These are phyloP conservation scores for Zalophus californianus DNA, from an alignment of 2,797 vertebrate species.

Conservation along the genomic window DNA sequence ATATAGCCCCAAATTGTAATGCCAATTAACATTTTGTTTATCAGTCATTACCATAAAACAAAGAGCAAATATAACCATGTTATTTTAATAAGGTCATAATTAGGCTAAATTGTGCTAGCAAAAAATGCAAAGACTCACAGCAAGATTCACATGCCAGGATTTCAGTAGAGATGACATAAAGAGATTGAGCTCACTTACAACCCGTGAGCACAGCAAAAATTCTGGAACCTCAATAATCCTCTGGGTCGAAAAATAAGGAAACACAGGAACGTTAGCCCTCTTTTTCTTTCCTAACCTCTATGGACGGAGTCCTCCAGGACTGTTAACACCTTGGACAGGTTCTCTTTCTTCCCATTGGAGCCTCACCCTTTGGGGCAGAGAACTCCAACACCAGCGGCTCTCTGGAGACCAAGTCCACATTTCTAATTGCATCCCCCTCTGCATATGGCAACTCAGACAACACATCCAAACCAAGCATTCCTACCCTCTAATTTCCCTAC, in stretches of 20 bases:
- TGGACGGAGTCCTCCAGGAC: neutral
- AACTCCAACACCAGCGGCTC: neutral
- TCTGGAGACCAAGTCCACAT: neutral
- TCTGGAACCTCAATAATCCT: neutral
- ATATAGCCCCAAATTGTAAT: slow-evolving; percentile 78
- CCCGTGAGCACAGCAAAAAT: neutral
- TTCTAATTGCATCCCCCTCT: neutral
- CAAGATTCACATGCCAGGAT: slow-evolving; percentile 49
- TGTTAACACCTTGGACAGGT: neutral
- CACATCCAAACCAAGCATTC: neutral
- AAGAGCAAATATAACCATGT: slow-evolving; percentile 79
- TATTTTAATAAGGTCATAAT: slow-evolving; percentile 79
- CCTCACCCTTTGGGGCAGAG: neutral
- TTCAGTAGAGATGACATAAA: neutral
- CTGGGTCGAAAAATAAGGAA: neutral
- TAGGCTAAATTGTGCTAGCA: slow-evolving; percentile 78
- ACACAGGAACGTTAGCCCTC: neutral
- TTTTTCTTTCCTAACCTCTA: neutral
- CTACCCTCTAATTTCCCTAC: neutral
- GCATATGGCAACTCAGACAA: neutral
- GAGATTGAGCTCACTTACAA: neutral
- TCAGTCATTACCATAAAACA: slow-evolving; percentile 80
- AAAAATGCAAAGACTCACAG: slow-evolving; percentile 60
- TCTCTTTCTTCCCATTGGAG: neutral
- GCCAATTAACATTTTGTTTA: slow-evolving; percentile 85